A percentile compares a stretch with the other conserved stretches of the same genome.
These are phyloP conservation scores for Phyllostomus hastatus DNA, from an alignment of 2,113 vertebrate species.

Conservation along the genomic window DNA sequence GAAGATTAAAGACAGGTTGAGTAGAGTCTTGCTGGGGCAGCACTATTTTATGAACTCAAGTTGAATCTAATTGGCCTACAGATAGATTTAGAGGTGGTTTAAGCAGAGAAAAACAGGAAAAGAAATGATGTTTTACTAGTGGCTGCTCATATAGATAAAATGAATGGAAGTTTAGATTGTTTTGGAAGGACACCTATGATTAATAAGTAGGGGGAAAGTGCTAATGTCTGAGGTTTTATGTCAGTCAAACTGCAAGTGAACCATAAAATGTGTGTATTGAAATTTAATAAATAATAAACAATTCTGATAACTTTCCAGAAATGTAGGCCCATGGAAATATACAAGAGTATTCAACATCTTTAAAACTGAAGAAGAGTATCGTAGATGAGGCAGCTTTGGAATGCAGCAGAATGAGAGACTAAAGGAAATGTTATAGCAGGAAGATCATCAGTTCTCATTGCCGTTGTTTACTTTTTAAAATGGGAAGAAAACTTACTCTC, in stretches of 20 bases:
- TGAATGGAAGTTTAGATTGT: neutral
- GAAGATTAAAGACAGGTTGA: neutral
- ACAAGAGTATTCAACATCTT: neutral
- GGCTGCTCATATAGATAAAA: neutral
- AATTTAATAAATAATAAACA: conserved; percentile 4
- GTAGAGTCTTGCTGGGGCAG: neutral
- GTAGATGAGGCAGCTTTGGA: neutral
- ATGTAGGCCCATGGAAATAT: neutral
- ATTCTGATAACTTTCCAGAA: neutral
- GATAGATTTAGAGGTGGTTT: neutral
- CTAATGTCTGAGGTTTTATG: neutral
- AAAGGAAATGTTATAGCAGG: neutral
- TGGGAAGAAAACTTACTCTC: neutral
- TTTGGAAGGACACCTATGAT: neutral
- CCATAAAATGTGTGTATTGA: neutral
- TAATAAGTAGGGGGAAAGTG: neutral
- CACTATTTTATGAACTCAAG: neutral
- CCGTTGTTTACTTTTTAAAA: neutral
- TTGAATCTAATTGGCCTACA: neutral
- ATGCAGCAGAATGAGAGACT: neutral
- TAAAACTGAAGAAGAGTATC: neutral
- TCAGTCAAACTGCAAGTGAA: conserved; percentile 6
- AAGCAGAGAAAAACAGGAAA: neutral
- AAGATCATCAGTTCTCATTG: neutral
- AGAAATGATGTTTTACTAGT: neutral